Evolutionary conservation across 2,888 invertebrate genomes (phyloP).

Genomic region (Xylota sylvarum): DNA sequence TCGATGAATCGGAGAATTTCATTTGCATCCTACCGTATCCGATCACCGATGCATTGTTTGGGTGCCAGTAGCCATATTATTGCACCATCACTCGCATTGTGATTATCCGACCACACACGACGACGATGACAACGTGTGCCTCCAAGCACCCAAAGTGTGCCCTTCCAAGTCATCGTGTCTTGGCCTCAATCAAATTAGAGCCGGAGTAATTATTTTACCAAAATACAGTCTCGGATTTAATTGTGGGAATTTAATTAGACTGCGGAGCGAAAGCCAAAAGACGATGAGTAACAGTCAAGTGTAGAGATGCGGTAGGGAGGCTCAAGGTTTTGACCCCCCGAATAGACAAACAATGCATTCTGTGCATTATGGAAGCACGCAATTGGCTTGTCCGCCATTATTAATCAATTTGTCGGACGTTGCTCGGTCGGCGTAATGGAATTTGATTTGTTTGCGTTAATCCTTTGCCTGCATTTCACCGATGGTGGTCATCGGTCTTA

Average conservation of each 20-base stretch:
- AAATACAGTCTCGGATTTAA: conserved; percentile 57
- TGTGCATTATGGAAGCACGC: conserved; percentile 20
- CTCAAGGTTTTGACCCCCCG: conserved; percentile 11
- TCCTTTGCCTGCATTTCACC: conserved; percentile 33
- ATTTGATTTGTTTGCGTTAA: conserved; percentile 68
- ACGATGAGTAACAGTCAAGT: neutral
- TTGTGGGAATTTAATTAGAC: conserved; percentile 67
- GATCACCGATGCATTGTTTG: conserved; percentile 41
- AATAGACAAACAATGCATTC: conserved; percentile 13
- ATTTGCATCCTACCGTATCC: conserved; percentile 37
- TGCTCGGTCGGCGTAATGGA: conserved; percentile 49
- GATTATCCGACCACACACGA: conserved; percentile 48
- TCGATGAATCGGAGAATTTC: conserved; percentile 32
- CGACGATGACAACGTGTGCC: neutral
- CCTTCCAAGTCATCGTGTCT: neutral
- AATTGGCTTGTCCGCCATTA: conserved; percentile 40
- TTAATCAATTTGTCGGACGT: conserved; percentile 65
- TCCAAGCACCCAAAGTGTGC: conserved; percentile 8
- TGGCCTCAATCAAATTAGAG: conserved; percentile 13
- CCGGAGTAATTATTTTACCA: conserved; percentile 40
- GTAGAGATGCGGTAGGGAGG: no score
- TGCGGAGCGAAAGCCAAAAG: conserved; percentile 1
- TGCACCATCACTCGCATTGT: conserved; percentile 44
- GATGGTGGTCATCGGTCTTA: conserved; percentile 28
- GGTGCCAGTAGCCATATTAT: conserved; percentile 14